Percentiles rank a stretch among this genome's conserved stretches.
phyloP scores from a whole-genome alignment of 1,140 invertebrate species.

The Pseudomyrmex flavicornis region DNA sequence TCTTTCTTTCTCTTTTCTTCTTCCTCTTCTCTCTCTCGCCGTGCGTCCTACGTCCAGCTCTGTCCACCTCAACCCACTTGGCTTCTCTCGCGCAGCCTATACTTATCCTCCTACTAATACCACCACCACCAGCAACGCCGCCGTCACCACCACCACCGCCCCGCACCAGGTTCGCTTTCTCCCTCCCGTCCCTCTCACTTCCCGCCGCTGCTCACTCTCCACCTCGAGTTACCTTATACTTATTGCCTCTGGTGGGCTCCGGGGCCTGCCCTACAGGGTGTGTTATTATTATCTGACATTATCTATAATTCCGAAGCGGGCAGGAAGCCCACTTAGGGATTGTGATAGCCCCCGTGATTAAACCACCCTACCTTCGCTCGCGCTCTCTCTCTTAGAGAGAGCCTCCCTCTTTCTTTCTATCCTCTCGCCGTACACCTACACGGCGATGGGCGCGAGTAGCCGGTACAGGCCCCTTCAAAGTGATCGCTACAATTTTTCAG shows the following conservation, averaged over 20 bases:
- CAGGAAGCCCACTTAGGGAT: slow-evolving; percentile 85
- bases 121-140: slow-evolving; percentile 80
- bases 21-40: slow-evolving; percentile 60
- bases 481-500: slow-evolving; percentile 50
- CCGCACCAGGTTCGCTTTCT: slow-evolving; percentile 44
- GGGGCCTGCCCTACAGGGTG: slow-evolving; percentile 78
- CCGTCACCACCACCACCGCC: slow-evolving; percentile 67
- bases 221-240: slow-evolving; percentile 82
- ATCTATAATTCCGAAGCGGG: slow-evolving; percentile 85
- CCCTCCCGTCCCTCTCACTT: slow-evolving; percentile 33
- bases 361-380: slow-evolving; percentile 77
- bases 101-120: slow-evolving; percentile 85
- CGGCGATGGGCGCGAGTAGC: slow-evolving; percentile 65
- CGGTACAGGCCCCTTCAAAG: slow-evolving; percentile 69
- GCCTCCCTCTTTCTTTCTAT: slow-evolving; percentile 43
- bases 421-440: slow-evolving; percentile 76
- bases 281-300: slow-evolving; percentile 86
- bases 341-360: slow-evolving; percentile 85
- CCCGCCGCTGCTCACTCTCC: slow-evolving; percentile 51
- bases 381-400: slow-evolving; percentile 68
- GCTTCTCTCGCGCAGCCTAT: slow-evolving; percentile 81
- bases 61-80: slow-evolving; percentile 69
- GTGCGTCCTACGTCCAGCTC: slow-evolving; percentile 58
- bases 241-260: slow-evolving; percentile 81
- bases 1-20: slow-evolving; percentile 18